Evolutionary conservation across 2,797 vertebrate genomes (phyloP).

Genomic region (Sorex maritimensis): DNA sequence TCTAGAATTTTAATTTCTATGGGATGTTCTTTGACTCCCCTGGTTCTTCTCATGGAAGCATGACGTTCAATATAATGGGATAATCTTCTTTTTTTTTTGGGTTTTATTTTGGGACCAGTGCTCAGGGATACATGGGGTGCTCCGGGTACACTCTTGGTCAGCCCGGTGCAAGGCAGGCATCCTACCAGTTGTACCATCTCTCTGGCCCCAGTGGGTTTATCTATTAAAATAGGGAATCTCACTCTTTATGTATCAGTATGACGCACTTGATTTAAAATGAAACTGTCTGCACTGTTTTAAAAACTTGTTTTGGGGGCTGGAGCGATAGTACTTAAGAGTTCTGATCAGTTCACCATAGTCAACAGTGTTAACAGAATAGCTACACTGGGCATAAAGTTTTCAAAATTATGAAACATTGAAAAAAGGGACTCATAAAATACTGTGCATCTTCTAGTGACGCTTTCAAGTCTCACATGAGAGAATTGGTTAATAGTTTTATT

Average conservation of each 20-base stretch:
- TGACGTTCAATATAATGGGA: neutral
- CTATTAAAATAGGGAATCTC: neutral
- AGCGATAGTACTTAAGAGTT: neutral
- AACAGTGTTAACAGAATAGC: neutral
- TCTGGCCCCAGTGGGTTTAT: too few species aligned
- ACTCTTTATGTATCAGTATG: neutral
- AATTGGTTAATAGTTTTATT: constrained; percentile 31
- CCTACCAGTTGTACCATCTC: too few species aligned
- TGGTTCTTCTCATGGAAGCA: neutral
- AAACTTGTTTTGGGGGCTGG: neutral
- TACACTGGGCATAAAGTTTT: neutral
- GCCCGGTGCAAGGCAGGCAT: too few species aligned
- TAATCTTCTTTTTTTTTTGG: neutral
- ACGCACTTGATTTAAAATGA: neutral
- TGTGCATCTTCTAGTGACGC: neutral
- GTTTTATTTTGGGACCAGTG: too few species aligned
- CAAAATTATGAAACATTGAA: constrained; percentile 8
- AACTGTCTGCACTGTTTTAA: constrained; percentile 3
- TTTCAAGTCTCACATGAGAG: neutral
- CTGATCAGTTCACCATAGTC: neutral
- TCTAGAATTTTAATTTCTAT: neutral
- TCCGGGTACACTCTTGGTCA: too few species aligned
- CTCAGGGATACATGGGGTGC: too few species aligned
- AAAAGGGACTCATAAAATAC: constrained; percentile 15
- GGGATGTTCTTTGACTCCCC: neutral